Percentiles rank a stretch among this genome's conserved stretches.
phyloP scores from a whole-genome alignment of 1,140 invertebrate genomes.

The Cataglyphis hispanica region DNA sequence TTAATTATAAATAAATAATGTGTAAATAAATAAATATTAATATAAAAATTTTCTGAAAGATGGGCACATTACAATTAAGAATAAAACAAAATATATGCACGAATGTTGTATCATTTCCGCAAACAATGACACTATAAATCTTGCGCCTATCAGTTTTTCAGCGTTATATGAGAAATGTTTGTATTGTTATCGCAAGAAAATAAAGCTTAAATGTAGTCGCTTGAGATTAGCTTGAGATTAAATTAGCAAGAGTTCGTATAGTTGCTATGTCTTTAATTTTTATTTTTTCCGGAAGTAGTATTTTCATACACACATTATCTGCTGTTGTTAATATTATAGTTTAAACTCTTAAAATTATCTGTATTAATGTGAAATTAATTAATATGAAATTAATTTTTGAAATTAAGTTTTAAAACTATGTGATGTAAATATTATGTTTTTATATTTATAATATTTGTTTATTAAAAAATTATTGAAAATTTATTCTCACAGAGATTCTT shows the following conservation, averaged over 20 bases:
- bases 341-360: neutral
- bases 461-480: neutral
- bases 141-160: constrained; percentile 43
- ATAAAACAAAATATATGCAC: constrained; percentile 17
- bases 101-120: neutral
- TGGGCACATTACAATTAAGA: neutral
- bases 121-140: constrained; percentile 23
- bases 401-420: neutral
- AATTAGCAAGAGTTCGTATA: neutral
- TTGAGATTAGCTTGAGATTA: constrained; percentile 15
- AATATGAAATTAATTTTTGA: neutral
- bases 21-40: neutral
- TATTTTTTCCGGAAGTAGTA: neutral
- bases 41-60: neutral
- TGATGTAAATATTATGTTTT: neutral
- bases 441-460: neutral
- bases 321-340: neutral
- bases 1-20: neutral
- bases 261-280: neutral
- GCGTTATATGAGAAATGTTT: neutral
- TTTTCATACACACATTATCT: neutral
- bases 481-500: neutral
- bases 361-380: neutral
- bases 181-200: constrained; percentile 32
- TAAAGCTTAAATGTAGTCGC: neutral